Evolutionary conservation across 1,140 invertebrate genomes (phyloP).

Genomic region (Hormaphis cornu): DNA sequence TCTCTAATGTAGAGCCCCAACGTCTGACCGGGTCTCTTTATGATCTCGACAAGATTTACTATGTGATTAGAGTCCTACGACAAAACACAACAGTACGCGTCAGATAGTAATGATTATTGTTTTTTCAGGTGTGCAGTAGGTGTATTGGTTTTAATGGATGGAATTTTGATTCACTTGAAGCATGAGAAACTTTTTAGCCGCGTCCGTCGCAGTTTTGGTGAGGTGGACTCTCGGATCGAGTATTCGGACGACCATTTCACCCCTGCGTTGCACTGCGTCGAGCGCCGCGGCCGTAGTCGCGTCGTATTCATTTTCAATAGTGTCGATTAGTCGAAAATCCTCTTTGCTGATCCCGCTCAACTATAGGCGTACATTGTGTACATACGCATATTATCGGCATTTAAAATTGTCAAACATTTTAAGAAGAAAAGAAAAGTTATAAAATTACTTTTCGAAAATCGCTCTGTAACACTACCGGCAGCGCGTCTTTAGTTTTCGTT

Average conservation of each 20-base stretch:
- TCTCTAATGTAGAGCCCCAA: slow-evolving; percentile 95
- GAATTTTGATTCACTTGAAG: slow-evolving; percentile 50
- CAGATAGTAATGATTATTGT: neutral
- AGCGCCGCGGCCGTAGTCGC: slow-evolving; percentile 79
- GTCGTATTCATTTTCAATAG: slow-evolving; percentile 89
- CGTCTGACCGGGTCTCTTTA: slow-evolving; percentile 96
- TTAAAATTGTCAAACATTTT: too few species aligned
- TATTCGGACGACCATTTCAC: slow-evolving; percentile 88
- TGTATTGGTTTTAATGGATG: neutral
- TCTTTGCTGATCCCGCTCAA: slow-evolving; percentile 88
- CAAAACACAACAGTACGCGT: slow-evolving; percentile 32
- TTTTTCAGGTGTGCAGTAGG: too few species aligned
- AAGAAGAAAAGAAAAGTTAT: neutral
- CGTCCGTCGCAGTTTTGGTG: slow-evolving; percentile 68
- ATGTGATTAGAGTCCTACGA: slow-evolving; percentile 65
- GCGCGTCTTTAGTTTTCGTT: slow-evolving; percentile 56
- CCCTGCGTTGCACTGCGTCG: slow-evolving; percentile 81
- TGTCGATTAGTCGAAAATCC: slow-evolving; percentile 92
- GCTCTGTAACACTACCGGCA: slow-evolving; percentile 83
- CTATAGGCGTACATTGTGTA: slow-evolving; percentile 47
- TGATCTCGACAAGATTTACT: slow-evolving; percentile 94
- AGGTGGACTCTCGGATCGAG: slow-evolving; percentile 69
- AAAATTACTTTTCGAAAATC: slow-evolving; percentile 77
- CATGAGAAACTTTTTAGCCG: slow-evolving; percentile 69
- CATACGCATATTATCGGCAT: too few species aligned